These are phyloP conservation scores for Volucella zonaria DNA, from an alignment of 2,888 invertebrate genomes.

Conservation along the genomic window DNA sequence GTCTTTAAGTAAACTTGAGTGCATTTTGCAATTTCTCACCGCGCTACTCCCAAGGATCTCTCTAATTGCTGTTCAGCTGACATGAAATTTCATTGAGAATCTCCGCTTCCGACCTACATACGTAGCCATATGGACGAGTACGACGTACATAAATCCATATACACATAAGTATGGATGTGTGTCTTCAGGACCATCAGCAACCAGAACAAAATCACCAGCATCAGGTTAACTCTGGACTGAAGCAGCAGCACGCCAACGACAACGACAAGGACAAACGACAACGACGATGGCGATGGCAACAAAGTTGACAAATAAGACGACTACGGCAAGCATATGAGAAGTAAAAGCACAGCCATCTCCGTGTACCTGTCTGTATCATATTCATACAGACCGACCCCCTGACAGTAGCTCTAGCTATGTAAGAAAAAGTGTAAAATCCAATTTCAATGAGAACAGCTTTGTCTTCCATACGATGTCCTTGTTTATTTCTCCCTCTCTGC, in stretches of 20 bases:
- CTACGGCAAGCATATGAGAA: too few species aligned
- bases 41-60: conserved; percentile 26
- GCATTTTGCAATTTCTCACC: conserved; percentile 59
- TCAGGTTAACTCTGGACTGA: not conserved
- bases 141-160: too few species aligned
- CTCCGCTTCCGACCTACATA: conserved; percentile 29
- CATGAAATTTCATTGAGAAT: conserved; percentile 40
- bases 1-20: conserved; percentile 52
- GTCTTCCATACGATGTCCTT: not conserved
- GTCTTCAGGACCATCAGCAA: not conserved
- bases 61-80: conserved; percentile 47
- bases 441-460: conserved; percentile 47
- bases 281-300: not conserved
- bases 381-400: conserved; percentile 23
- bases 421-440: conserved; percentile 45
- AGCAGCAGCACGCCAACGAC: not conserved
- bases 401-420: not conserved
- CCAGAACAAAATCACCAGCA: not conserved
- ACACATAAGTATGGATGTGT: too few species aligned
- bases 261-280: too few species aligned
- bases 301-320: too few species aligned
- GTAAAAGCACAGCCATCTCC: conserved; percentile 20
- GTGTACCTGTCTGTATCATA: conserved; percentile 8
- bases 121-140: not conserved
- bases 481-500: not conserved